phyloP scores from a whole-genome alignment of 2,113 vertebrate genomes.

The Muntiacus reevesi region DNA sequence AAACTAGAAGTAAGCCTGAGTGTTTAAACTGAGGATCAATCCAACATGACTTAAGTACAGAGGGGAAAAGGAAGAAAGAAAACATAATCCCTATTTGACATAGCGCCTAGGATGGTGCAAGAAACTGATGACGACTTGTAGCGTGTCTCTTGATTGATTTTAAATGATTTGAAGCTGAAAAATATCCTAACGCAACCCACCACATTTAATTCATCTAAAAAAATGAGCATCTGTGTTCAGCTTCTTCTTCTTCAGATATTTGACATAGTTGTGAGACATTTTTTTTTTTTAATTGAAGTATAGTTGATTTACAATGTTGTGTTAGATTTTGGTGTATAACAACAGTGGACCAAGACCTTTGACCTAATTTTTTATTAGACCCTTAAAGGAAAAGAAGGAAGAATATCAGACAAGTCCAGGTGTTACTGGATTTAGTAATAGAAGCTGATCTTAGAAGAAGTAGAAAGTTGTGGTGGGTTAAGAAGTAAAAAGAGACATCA shows the following conservation, averaged over 20 bases:
- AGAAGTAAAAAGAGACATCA: neutral
- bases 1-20: neutral
- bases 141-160: neutral
- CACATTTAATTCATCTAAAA: neutral
- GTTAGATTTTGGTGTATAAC: neutral
- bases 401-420: neutral
- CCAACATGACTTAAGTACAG: neutral
- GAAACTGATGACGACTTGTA: neutral
- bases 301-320: neutral
- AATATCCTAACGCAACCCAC: neutral
- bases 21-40: neutral
- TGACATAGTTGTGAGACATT: neutral
- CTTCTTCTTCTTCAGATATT: neutral
- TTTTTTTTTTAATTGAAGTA: neutral
- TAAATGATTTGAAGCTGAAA: neutral
- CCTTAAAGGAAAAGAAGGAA: neutral
- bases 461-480: neutral
- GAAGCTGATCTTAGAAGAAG: neutral
- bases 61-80: neutral
- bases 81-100: neutral
- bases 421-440: neutral
- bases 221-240: neutral
- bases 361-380: neutral
- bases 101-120: neutral
- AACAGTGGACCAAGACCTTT: neutral